Evolutionary conservation across 2,113 vertebrate genomes (phyloP).

Genomic region (Lycocorax pyrrhopterus): DNA sequence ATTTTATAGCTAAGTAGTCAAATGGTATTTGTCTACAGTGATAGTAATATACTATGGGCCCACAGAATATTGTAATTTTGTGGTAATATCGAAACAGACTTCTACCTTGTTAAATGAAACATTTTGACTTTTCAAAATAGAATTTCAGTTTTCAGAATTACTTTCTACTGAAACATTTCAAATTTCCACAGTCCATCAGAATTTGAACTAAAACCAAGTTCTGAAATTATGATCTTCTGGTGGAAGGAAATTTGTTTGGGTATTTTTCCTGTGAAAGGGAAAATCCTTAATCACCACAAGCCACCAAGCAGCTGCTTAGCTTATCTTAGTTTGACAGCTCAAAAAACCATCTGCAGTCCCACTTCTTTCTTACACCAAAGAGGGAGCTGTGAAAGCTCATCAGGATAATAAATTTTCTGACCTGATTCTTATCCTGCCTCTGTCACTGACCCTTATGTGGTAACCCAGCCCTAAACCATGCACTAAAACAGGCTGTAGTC

Average conservation of each 20-base stretch:
- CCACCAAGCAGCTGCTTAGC: background rate
- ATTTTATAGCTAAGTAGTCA: background rate
- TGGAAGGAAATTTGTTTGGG: background rate
- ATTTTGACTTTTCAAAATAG: background rate
- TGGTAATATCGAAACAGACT: background rate
- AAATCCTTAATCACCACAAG: background rate
- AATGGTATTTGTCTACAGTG: background rate
- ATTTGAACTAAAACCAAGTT: background rate
- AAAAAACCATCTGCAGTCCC: background rate
- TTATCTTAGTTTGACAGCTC: background rate
- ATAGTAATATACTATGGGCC: background rate
- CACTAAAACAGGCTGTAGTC: background rate
- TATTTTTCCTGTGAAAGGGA: background rate
- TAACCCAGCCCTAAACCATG: background rate
- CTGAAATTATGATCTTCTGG: background rate
- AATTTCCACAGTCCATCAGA: background rate
- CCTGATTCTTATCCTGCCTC: background rate
- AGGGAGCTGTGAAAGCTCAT: background rate
- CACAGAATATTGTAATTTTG: background rate
- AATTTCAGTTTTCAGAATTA: background rate
- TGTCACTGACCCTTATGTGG: background rate
- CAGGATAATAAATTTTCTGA: background rate
- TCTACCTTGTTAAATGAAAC: background rate
- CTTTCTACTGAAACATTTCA: background rate
- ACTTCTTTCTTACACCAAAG: background rate